Evolutionary conservation across 1,140 invertebrate genomes (phyloP), one percentile per base, ranked within the genome.

Genomic region (Diprion similis): DNA sequence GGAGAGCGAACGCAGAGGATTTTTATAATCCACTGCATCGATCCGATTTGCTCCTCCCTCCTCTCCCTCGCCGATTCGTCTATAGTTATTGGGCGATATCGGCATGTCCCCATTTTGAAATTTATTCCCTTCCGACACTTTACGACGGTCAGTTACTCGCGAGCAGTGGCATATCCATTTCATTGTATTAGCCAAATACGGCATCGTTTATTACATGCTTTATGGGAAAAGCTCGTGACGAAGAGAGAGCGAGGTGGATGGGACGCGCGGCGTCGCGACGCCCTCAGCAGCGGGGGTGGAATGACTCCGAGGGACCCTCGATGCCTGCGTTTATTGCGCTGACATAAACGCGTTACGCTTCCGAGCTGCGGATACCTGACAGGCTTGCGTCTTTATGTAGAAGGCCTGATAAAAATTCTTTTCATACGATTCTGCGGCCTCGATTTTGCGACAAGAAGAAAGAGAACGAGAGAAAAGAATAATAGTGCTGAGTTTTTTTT

Each of bases 171-270:
- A 45, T 66, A 37, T 37, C 70, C 73, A 69, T 77, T 66, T 70
- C 77, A 75, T 77, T 77, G 76, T 77, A 75, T 77, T 76, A 77
- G 46, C 74, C 76, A 71, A 71, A 76, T 72, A 76, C 76, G 71
- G 18, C 68, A 73, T 46, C 77, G 72, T 78, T 78, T 78, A 77
- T 78, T 77, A 74, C 72, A 24, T 68, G 64, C 70, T 78, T 77
- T 75, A 77, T 17, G 68, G 45, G 47, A 48, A 13, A 13, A 37
- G n/a, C 9, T 13, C 68, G 10, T 70, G 9, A 46, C 24, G 68
- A 11, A 51, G 64, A 59, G 45, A 45, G 46, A 17, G 11, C 9
- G 51, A 17, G 51, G 51, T 17, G 51, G n/a, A 59, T 13, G 9
- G n/a, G 24, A 37, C 1, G 24, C 24, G 24, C 24, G 24, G 24